Evolutionary conservation across 2,888 invertebrate species (phyloP).

Genomic region (Drosophila sordidula): DNA sequence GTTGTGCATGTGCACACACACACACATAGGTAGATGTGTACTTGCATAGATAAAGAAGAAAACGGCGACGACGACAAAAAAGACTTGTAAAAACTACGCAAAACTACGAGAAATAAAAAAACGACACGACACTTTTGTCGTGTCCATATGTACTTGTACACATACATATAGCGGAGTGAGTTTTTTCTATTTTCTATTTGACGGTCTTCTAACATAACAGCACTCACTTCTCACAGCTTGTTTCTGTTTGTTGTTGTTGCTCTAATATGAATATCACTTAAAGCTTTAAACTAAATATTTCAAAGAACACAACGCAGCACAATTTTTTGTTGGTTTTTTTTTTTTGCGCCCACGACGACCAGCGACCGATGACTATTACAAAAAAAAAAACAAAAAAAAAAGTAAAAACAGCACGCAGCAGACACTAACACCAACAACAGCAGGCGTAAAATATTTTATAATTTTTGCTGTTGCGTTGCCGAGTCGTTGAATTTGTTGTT

Average conservation of each 20-base stretch:
- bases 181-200: conserved; percentile 9
- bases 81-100: conserved; percentile 15
- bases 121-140: conserved; percentile 23
- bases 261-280: conserved; percentile 50
- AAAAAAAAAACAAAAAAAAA: conserved; percentile 19
- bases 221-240: conserved; percentile 54
- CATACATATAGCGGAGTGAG: conserved; percentile 12
- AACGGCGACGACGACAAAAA: conserved; percentile 29
- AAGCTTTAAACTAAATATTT: conserved; percentile 47
- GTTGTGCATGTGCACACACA: neutral
- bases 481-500: conserved; percentile 47
- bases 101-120: conserved; percentile 18
- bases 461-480: conserved; percentile 42
- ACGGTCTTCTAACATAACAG: conserved; percentile 28
- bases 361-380: conserved; percentile 48
- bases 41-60: conserved; percentile 35
- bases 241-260: conserved; percentile 36
- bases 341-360: conserved; percentile 54
- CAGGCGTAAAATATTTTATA: conserved; percentile 52
- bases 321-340: conserved; percentile 32
- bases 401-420: conserved; percentile 31
- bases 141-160: neutral
- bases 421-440: conserved; percentile 43
- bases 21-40: neutral
- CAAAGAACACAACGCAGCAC: conserved; percentile 36